These are phyloP conservation scores for Redunca redunca DNA, from an alignment of 2,113 vertebrate species.

Conservation along the genomic window DNA sequence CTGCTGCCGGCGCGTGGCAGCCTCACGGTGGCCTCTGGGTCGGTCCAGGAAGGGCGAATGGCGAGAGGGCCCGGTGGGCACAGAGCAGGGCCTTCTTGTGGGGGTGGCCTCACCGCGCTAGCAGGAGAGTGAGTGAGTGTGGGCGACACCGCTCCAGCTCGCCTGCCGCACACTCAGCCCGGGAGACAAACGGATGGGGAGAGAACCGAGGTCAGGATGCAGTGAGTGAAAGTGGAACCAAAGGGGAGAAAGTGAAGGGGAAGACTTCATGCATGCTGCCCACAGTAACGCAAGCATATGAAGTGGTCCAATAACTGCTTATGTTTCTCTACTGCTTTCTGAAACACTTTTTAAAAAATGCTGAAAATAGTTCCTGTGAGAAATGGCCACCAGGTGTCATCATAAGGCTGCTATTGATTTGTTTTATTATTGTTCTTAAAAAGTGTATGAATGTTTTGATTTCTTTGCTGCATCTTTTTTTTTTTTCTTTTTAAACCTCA, in stretches of 20 bases:
- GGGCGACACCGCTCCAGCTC: not conserved
- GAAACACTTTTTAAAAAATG: not conserved
- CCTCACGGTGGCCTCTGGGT: not conserved
- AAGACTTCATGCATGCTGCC: accelerated
- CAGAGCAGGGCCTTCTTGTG: not conserved
- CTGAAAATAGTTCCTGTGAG: constrained; percentile 24
- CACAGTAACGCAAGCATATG: not conserved
- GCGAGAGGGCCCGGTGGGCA: too few relatives aligned
- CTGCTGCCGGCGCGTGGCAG: not conserved
- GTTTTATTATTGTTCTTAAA: constrained; percentile 54
- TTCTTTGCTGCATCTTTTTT: not conserved
- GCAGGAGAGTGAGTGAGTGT: too few relatives aligned
- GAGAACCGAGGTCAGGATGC: not conserved
- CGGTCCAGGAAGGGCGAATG: not conserved
- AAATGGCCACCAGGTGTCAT: constrained; percentile 86
- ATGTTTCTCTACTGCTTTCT: not conserved
- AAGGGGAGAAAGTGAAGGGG: not conserved
- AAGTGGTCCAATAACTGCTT: not conserved
- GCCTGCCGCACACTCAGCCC: accelerated
- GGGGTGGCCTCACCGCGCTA: not conserved
- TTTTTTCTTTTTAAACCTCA: not conserved
- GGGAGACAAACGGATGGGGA: not conserved
- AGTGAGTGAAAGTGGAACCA: not conserved
- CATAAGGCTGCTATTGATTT: constrained; percentile 79
- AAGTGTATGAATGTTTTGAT: not conserved